A percentile compares a stretch with the other conserved stretches of the same genome.
These are phyloP conservation scores for Zele albiditarsus DNA, from an alignment of 2,888 invertebrate genomes.

Conservation along the genomic window DNA sequence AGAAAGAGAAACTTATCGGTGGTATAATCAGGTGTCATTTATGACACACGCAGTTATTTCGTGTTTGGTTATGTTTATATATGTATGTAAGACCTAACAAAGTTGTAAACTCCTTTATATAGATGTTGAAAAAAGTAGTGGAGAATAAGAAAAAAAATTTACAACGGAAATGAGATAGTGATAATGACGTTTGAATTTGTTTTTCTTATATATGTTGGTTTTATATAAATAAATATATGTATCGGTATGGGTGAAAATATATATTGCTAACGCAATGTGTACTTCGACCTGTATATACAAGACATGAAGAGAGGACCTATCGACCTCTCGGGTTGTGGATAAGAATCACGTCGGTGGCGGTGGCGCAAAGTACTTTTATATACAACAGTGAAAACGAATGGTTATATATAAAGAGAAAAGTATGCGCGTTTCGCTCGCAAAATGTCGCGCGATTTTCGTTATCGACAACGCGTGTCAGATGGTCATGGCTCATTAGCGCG, in stretches of 20 bases:
- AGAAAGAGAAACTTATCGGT: neutral
- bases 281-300: constrained; percentile 11
- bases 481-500: constrained; percentile 66
- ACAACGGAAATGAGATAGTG: constrained; percentile 7
- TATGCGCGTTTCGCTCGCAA: constrained; percentile 6
- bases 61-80: neutral
- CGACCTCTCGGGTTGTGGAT: constrained; percentile 17
- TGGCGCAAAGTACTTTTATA: neutral
- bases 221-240: neutral
- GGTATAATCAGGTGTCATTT: constrained; percentile 10
- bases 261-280: constrained; percentile 8
- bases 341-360: constrained; percentile 35
- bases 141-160: neutral
- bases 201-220: neutral
- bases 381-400: neutral
- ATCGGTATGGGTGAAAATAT: neutral
- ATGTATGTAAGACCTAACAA: neutral
- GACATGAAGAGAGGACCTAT: constrained; percentile 18
- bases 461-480: constrained; percentile 58
- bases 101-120: neutral
- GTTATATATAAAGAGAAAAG: constrained; percentile 18
- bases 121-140: neutral
- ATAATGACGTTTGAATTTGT: constrained; percentile 3
- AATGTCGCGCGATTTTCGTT: constrained; percentile 43
- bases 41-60: neutral